A percentile compares a stretch with the other conserved stretches of the same genome.
phyloP scores from a whole-genome alignment of 2,888 invertebrate species.

The Notodonta dromedarius region DNA sequence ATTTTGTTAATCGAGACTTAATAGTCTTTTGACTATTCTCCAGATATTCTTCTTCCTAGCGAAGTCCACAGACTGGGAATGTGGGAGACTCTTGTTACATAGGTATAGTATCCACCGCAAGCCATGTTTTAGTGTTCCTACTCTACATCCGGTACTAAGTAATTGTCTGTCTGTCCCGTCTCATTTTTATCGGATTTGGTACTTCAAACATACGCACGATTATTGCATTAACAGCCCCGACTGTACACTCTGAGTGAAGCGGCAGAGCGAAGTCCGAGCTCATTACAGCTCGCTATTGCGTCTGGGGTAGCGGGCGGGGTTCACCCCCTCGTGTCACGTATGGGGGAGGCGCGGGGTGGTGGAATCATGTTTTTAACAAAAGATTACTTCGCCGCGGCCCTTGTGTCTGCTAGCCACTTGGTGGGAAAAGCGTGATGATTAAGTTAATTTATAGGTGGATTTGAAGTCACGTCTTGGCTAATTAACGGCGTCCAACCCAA shows the following conservation, averaged over 20 bases:
- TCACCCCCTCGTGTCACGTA: neutral
- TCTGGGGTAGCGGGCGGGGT: conserved; percentile 28
- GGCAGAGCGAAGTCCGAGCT: conserved; percentile 44
- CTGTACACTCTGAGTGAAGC: conserved; percentile 24
- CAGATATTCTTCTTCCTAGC: too few relatives aligned
- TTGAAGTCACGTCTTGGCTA: too few relatives aligned
- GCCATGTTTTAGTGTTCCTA: too few relatives aligned
- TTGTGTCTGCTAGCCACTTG: conserved; percentile 16
- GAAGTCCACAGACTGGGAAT: too few relatives aligned
- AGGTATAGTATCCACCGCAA: too few relatives aligned
- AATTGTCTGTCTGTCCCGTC: too few relatives aligned
- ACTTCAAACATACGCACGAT: neutral
- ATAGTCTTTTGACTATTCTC: too few relatives aligned
- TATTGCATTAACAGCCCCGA: neutral
- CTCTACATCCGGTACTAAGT: too few relatives aligned
- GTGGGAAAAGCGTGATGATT: neutral
- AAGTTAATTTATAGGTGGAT: neutral
- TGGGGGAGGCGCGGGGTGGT: conserved; percentile 14
- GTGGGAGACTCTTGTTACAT: too few relatives aligned
- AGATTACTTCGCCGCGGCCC: conserved; percentile 45
- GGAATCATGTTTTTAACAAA: conserved; percentile 47
- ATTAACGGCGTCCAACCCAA: too few relatives aligned
- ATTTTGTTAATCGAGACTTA: too few relatives aligned
- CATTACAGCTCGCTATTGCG: conserved; percentile 46
- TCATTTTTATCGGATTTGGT: too few relatives aligned